Conservation (phyloP, 2,797 vertebrate species). For the Cynopterus sphinx region DNA sequence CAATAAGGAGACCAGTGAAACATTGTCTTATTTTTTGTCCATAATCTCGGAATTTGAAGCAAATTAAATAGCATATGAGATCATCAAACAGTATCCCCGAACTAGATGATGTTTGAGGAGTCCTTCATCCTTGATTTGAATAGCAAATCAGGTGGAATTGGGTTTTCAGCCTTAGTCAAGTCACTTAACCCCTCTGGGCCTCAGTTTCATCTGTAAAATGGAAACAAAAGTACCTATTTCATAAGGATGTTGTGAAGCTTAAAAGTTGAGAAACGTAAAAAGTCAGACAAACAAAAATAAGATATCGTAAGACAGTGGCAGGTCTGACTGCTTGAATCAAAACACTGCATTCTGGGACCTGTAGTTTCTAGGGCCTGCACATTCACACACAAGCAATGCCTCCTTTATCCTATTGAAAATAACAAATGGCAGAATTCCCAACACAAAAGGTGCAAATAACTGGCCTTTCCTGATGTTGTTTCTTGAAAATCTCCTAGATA, state of each 20-base stretch:
- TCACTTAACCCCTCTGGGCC: conserved; percentile 14
- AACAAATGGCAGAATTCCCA: conserved; percentile 31
- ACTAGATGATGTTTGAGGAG: neutral
- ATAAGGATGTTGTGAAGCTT: neutral
- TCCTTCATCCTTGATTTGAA: neutral
- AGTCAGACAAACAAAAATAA: neutral
- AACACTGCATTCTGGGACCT: conserved; percentile 48
- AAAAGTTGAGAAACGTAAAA: neutral
- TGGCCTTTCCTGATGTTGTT: neutral
- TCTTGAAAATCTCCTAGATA: conserved; percentile 46
- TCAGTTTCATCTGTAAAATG: conserved; percentile 19
- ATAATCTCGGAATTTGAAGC: conserved; percentile 49
- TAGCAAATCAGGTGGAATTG: neutral
- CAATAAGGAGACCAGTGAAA: neutral
- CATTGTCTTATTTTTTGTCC: neutral
- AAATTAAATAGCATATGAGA: conserved; percentile 37
- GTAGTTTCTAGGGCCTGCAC: conserved; percentile 26
- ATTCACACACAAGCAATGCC: conserved; percentile 8
- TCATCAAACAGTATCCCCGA: neutral
- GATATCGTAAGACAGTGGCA: neutral
- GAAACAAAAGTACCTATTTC: conserved; percentile 24
- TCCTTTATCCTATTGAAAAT: conserved; percentile 12
- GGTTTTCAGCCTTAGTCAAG: neutral
- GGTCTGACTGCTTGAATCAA: neutral
- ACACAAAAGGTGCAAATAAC: neutral